Base-by-base conservation (phyloP, 2,113 vertebrate genomes). In the Misgurnus mizolepis region DNA sequence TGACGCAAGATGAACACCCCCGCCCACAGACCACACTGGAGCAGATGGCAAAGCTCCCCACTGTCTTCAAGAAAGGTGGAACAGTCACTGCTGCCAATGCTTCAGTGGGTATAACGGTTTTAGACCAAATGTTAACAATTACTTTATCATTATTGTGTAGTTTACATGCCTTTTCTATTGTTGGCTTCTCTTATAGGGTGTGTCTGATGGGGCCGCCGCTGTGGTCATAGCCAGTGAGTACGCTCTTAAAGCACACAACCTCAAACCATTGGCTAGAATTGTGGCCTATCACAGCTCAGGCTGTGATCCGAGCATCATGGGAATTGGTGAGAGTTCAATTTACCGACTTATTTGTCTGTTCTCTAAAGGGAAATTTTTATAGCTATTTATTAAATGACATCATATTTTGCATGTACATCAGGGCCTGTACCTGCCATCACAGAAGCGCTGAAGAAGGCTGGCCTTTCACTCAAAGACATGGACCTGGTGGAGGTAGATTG, bases 241-340 rank as follows among this genome's bases (percentile, higher is more conserved):
- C 3, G 98, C 97, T 0, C 73, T 98, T 62, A 94, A 94, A 56
- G 94, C 96, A 64, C 95, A 98, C 87, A 95, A 92, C 7, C 93
- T 99, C 53, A 95, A 93, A 65, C 98, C 97, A 3, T 89, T 99
- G 87, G 97, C 96, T 64, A 95, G 98, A 85, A 79, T 99, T 0
- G 96, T 99, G 9, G 87, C 95, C 8, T 98, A 98, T 87, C 96
- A 98, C 47, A 91, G 82, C 3, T 87, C 93, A 5, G 98, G 98
- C 79, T 99, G 98, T 86, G 98, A 99, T 81, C 98, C 98, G 41
- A 93, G 94, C 87, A 96, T 99, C 80, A 99, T 99, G 98, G 98
- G 98, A 86, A 98, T 99, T 70, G 97, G 97, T 99, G 87, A 94
- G 76, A 39, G 40, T 22, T 22, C 1, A 0, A 40, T 49, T 6